Evolutionary conservation across 2,113 vertebrate species (phyloP), one percentile per base, ranked within the genome.

Genomic region (Ifrita kowaldi): DNA sequence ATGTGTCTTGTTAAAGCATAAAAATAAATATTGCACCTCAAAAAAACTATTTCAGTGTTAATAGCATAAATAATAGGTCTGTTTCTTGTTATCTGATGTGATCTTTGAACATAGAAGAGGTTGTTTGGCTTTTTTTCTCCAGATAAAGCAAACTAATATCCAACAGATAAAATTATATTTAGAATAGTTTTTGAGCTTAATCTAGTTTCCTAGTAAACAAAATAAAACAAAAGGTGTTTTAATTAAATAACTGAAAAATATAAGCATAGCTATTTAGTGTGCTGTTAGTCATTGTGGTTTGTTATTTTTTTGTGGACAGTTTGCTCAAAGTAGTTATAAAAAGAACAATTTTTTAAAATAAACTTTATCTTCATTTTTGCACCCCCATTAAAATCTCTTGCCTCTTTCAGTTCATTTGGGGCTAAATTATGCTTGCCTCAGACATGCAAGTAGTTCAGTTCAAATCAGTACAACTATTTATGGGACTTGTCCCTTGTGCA

Each of bases 1-100:
- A 47, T 9, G 90, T 97, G 95, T 94, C 89, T 94, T 87, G 26
- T 93, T 80, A 90, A 87, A 96, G 96, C 95, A 96, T 74, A 97
- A 98, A 98, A 98, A 97, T 97, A 98, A 98, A 98, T 98, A 98
- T 98, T 98, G 98, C 98, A 98, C 97, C 97, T 98, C 97, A 95
- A 97, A 96, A 89, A 96, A 93, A 90, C 91, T 93, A 95, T 53
- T 89, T 96, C 91, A 88, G 84, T 92, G 89, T 90, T 74, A 57
- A 86, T 16, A 60, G 78, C 71, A 90, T 95, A 97, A 97, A 89
- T 84, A 92, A 73, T 57, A 94, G 44, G 68, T 52, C 75, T 95
- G 42, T 69, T 94, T 92, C 82, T 74, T 73, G 28, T 90, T 93
- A 81, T 81, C 76, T 78, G 37, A 65, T 78, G 84, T 95, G 90